These are phyloP conservation scores for Ctenopoma multispine DNA, from an alignment of 2,797 vertebrate genomes.

Conservation along the genomic window DNA sequence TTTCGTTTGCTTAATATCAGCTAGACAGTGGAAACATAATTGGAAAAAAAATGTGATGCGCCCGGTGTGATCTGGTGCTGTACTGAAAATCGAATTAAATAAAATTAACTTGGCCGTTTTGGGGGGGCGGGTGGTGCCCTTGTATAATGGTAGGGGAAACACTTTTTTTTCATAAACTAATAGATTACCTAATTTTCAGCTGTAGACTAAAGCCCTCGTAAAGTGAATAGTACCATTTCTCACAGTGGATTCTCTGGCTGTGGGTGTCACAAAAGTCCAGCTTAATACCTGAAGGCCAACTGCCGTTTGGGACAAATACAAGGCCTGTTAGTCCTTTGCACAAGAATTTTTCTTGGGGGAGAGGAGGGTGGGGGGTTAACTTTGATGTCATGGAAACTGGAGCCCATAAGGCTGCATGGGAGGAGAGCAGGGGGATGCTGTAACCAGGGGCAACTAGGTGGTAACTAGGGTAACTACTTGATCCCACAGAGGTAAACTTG, in stretches of 20 bases:
- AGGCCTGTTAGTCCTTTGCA: conserved; percentile 4
- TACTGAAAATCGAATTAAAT: too few relatives aligned
- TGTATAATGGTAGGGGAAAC: too few relatives aligned
- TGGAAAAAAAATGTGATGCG: too few relatives aligned
- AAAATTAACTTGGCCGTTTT: too few relatives aligned
- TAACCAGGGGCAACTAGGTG: conserved; percentile 74
- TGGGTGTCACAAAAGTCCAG: conserved; percentile 23
- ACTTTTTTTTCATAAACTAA: too few relatives aligned
- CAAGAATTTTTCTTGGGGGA: conserved; percentile 26
- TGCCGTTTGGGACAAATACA: background rate
- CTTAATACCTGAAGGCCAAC: conserved; percentile 25
- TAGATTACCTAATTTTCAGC: too few relatives aligned
- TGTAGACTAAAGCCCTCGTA: too few relatives aligned
- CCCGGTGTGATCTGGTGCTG: too few relatives aligned
- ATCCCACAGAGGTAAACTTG: conserved; percentile 34
- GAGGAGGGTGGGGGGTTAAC: conserved; percentile 24
- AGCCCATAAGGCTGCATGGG: conserved; percentile 52
- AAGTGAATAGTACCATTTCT: background rate
- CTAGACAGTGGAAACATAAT: too few relatives aligned
- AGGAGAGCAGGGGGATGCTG: conserved; percentile 64
- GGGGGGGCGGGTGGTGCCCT: too few relatives aligned
- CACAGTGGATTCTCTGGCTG: conserved; percentile 12
- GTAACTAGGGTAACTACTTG: conserved; percentile 52
- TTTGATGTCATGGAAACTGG: conserved; percentile 75
- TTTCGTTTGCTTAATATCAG: too few relatives aligned